phyloP scores from a whole-genome alignment of 2,113 vertebrate species.

The Morone chrysops region DNA sequence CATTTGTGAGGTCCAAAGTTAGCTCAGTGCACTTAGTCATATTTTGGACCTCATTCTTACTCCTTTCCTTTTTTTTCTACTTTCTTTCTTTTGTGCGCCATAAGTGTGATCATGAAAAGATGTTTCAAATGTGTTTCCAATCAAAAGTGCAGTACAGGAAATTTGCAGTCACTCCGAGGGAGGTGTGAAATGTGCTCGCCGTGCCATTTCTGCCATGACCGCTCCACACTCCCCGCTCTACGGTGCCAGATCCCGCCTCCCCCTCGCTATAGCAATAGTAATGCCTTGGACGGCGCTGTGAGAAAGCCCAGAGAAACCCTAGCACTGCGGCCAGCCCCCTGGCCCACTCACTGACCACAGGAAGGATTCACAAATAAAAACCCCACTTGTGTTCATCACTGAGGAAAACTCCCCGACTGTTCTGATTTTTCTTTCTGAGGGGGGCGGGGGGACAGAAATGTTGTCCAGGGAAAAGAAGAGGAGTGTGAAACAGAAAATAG shows the following conservation, averaged over 20 bases:
- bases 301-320: constrained; percentile 76
- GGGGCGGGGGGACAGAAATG: constrained; percentile 19
- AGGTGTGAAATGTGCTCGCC: constrained; percentile 84
- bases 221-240: constrained; percentile 66
- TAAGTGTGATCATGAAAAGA: constrained; percentile 79
- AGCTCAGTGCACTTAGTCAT: constrained; percentile 76
- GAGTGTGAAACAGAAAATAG: constrained; percentile 13
- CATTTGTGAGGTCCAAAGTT: constrained; percentile 70
- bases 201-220: constrained; percentile 83
- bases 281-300: constrained; percentile 76
- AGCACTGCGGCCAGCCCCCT: constrained; percentile 22
- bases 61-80: constrained; percentile 38
- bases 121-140: constrained; percentile 80
- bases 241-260: constrained; percentile 77
- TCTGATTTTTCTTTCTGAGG: constrained; percentile 36
- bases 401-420: constrained; percentile 34
- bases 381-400: constrained; percentile 40
- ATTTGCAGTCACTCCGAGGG: constrained; percentile 83
- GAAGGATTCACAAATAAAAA: constrained; percentile 71
- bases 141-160: constrained; percentile 81
- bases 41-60: constrained; percentile 64
- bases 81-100: constrained; percentile 62
- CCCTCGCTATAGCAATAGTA: constrained; percentile 70
- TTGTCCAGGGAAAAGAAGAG: not conserved
- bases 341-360: constrained; percentile 69